Percentiles rank a stretch among this genome's conserved stretches.
Conservation (phyloP, 2,113 vertebrate genomes). For the Vidua chalybeata region DNA sequence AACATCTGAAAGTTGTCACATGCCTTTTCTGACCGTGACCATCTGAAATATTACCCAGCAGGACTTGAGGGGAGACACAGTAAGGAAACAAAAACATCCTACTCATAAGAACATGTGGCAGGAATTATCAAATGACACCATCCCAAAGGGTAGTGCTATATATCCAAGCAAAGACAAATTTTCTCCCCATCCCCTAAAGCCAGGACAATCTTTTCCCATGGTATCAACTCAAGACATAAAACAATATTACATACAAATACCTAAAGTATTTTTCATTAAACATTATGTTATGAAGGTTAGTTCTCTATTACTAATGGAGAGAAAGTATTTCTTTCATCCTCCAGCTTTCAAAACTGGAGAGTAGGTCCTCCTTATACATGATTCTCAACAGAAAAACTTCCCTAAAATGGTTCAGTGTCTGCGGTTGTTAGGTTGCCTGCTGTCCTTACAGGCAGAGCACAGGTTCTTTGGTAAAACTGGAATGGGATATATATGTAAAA, state of each 20-base stretch:
- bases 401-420: not conserved
- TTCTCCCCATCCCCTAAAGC: not conserved
- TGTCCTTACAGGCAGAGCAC: not conserved
- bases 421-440: not conserved
- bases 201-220: not conserved
- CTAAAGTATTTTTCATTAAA: constrained; percentile 28
- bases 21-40: constrained; percentile 65
- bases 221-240: not conserved
- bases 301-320: not conserved
- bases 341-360: not conserved
- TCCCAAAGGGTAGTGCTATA: constrained; percentile 38
- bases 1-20: constrained; percentile 78
- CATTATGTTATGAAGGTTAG: not conserved
- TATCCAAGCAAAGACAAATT: constrained; percentile 43
- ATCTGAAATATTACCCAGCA: constrained; percentile 73
- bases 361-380: not conserved
- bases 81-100: constrained; percentile 73
- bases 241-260: not conserved
- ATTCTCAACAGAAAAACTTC: not conserved
- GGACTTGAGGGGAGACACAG: constrained; percentile 65
- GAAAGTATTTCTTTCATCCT: not conserved
- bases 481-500: not conserved
- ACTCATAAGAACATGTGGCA: constrained; percentile 73
- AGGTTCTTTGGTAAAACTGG: not conserved
- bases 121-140: constrained; percentile 70